Evolutionary conservation across 1,140 invertebrate genomes (phyloP), one percentile per base, ranked within the genome.

Genomic region (Anagrus nilaparvatae): DNA sequence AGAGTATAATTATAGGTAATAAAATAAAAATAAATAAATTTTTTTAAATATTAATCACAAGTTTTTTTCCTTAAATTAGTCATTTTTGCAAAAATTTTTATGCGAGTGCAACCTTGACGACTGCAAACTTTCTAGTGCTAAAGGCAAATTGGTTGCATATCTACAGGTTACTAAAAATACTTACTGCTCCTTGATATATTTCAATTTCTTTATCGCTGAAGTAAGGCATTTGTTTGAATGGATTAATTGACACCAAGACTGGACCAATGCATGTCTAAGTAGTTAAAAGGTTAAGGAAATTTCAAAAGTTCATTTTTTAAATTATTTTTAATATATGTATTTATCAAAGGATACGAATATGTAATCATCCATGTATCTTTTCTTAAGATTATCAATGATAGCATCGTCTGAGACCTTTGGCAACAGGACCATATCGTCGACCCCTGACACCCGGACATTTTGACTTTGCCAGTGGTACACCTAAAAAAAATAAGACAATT

Each of bases 391-490:
- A 6, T 85, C 81, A 10, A 82, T 76, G 56, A 87, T 86, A 24
- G 78, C 70, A 4, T 77, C 71, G 46, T 84, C 81, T 7, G 69
- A 73, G 45, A 85, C 74, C 57, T 81, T 82, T 41, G 81, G 71
- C 17, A 87, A 66, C 3, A 87, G 67, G n/a, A 86, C 82, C 81
- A 86, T 84, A 56, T 87, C 84, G 56, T 86, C 83, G 50, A 84
- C 79, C 2, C 82, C 82, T 5, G 78, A 81, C 29, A 81, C 71
- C 55, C 82, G 81, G 51, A 81, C 77, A 75, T 82, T 79, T 63
- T 82, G 76, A 56, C 76, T 81, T 60, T 84, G 81, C 81, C 82
- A 84, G 56, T 84, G 81, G 60, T 82, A 82, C 24, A 81, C 74
- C 80, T 82, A 59, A 35, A 56, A 53, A 28, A 5, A 14, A 14